Evolutionary conservation across 1,140 invertebrate genomes (phyloP).

Genomic region (Trichonephila inaurata): DNA sequence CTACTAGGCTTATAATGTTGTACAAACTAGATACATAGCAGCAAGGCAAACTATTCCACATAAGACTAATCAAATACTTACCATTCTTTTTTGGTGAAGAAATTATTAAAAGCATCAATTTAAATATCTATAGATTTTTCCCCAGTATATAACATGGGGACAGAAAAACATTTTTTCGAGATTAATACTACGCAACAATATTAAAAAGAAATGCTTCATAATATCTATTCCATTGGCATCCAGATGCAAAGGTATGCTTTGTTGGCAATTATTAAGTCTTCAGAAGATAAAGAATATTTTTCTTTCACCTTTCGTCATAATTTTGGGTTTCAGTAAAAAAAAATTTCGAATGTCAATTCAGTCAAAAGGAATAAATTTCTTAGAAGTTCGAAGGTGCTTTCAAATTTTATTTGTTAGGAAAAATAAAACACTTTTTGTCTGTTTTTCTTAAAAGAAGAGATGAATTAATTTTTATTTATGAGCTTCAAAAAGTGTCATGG

Average conservation of each 20-base stretch:
- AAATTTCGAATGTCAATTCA: neutral
- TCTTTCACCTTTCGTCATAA: neutral
- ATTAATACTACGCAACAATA: conserved; percentile 19
- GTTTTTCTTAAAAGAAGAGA: neutral
- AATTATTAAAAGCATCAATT: neutral
- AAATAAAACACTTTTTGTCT: neutral
- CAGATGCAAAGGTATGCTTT: no score
- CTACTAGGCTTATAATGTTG: neutral
- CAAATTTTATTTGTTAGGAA: neutral
- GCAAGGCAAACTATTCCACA: neutral
- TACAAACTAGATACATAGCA: neutral
- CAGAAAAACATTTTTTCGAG: neutral
- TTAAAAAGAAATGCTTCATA: conserved; percentile 62
- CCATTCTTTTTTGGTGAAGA: neutral
- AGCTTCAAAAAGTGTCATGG: neutral
- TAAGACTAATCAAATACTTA: neutral
- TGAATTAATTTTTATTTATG: neutral
- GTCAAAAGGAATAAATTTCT: neutral
- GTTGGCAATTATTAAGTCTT: neutral
- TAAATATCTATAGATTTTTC: neutral
- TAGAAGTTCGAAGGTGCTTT: neutral
- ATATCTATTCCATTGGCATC: conserved; percentile 11
- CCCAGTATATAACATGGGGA: neutral
- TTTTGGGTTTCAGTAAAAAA: neutral
- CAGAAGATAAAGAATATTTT: neutral